These are phyloP conservation scores for Cyaniris semiargus DNA, from an alignment of 2,888 invertebrate species.

Conservation along the genomic window DNA sequence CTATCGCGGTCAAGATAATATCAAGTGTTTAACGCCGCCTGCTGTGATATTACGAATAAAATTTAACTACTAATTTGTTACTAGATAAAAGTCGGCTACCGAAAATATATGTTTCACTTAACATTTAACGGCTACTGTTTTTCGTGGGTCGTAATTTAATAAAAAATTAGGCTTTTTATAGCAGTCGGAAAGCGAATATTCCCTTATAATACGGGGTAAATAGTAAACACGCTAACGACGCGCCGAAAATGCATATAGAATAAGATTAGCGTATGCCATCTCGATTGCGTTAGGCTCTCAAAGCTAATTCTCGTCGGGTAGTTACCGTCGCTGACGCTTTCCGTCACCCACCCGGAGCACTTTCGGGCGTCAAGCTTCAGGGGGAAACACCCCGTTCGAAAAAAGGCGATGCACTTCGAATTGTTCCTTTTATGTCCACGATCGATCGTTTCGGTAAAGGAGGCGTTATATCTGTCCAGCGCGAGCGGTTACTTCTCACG, in stretches of 20 bases:
- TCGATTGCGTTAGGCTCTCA: constrained; percentile 47
- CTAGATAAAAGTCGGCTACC: constrained; percentile 1
- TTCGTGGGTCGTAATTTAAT: not conserved
- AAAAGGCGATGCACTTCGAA: constrained; percentile 79
- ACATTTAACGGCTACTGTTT: not conserved
- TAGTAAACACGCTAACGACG: constrained; percentile 14
- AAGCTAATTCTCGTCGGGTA: constrained; percentile 59
- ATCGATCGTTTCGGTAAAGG: constrained; percentile 78
- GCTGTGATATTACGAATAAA: constrained; percentile 11
- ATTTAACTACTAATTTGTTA: constrained; percentile 14
- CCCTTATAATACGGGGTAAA: not conserved
- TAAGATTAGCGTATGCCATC: constrained; percentile 43
- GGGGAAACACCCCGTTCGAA: constrained; percentile 61
- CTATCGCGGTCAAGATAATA: constrained; percentile 4
- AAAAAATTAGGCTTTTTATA: not conserved
- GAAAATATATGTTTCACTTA: constrained; percentile 1
- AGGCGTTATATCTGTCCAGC: constrained; percentile 73
- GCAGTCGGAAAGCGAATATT: not conserved
- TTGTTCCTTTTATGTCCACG: constrained; percentile 78
- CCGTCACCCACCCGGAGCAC: constrained; percentile 69
- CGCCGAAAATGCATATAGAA: constrained; percentile 38
- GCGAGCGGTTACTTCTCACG: constrained; percentile 65
- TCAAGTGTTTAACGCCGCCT: not conserved
- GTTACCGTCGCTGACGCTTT: constrained; percentile 59
- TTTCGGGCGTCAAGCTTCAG: constrained; percentile 68